These are phyloP conservation scores for Myotis lucifugus DNA, from an alignment of 2,113 vertebrate species.

Conservation along the genomic window DNA sequence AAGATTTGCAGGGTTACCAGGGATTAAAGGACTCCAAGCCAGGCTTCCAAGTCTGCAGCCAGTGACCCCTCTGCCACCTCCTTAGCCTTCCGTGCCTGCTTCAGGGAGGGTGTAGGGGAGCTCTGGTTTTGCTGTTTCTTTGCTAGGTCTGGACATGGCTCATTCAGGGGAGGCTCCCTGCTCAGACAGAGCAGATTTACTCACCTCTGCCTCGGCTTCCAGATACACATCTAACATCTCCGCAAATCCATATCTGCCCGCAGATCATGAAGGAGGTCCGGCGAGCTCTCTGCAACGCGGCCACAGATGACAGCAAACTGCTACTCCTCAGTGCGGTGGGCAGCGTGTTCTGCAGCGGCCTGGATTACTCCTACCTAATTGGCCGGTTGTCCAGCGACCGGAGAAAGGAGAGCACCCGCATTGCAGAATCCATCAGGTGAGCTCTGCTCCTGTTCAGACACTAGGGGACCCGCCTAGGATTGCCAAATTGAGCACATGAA, in stretches of 20 bases:
- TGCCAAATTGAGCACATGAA: not conserved
- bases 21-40: not conserved
- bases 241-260: conserved; percentile 51
- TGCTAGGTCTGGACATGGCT: not conserved
- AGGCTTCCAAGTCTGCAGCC: not conserved
- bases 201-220: not conserved
- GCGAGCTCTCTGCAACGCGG: conserved; percentile 94
- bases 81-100: not conserved
- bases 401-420: conserved; percentile 96
- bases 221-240: not conserved
- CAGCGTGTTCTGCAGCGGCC: conserved; percentile 96
- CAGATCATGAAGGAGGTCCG: conserved; percentile 99
- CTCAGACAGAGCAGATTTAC: not conserved
- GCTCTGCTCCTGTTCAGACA: conserved; percentile 31
- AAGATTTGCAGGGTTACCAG: not conserved
- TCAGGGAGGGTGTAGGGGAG: fast-evolving
- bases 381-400: conserved; percentile 96
- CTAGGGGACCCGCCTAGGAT: fast-evolving
- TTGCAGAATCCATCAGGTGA: conserved; percentile 97
- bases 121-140: not conserved
- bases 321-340: conserved; percentile 96
- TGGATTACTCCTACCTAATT: conserved; percentile 97
- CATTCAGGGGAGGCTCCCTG: not conserved
- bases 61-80: not conserved
- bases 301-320: conserved; percentile 95